Conservation (phyloP, 1,140 invertebrate genomes). For the Araneus ventricosus region DNA sequence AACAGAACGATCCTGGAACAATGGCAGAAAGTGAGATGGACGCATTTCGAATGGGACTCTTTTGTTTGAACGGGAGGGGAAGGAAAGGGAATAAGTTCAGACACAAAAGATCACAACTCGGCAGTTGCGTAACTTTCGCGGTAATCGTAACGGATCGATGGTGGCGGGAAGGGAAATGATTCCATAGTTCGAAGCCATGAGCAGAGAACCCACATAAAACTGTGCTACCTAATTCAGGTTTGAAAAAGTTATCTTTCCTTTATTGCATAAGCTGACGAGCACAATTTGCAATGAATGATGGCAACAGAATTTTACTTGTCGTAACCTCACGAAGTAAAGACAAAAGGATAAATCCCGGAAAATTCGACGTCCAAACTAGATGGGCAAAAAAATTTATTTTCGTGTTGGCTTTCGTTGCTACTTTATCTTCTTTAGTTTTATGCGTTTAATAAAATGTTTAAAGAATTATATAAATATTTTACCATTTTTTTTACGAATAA, state of each 20-base stretch:
- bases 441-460: no score
- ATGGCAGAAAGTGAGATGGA: constrained; percentile 25
- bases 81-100: constrained; percentile 26
- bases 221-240: background rate
- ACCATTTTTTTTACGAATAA: no score
- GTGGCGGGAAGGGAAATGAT: constrained; percentile 64
- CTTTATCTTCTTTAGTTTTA: no score
- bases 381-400: no score
- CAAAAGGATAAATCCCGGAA: background rate
- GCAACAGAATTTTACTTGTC: background rate
- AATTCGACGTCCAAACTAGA: background rate
- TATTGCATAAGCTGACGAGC: background rate
- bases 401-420: no score
- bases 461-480: no score
- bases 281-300: background rate
- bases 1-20: constrained; percentile 24
- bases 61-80: constrained; percentile 41
- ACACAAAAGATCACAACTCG: constrained; percentile 56
- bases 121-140: constrained; percentile 54
- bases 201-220: constrained; percentile 21
- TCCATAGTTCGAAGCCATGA: constrained; percentile 10
- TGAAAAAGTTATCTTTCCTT: background rate
- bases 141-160: constrained; percentile 70
- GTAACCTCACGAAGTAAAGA: background rate
- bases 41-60: constrained; percentile 9